A percentile compares a stretch with the other conserved stretches of the same genome.
Conservation (phyloP, 2,888 invertebrate genomes). For the Pegoplata infirma region DNA sequence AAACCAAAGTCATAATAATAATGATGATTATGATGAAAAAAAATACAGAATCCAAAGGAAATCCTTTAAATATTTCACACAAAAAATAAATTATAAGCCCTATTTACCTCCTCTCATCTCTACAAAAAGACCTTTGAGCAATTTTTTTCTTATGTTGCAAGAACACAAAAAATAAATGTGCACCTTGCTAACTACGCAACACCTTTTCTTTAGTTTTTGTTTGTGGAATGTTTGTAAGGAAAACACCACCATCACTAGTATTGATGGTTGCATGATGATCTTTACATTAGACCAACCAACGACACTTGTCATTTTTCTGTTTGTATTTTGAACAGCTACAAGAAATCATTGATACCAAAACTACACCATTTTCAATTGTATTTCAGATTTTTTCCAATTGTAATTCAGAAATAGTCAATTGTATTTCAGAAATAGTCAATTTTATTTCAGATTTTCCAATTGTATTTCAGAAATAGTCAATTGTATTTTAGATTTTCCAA, state of each 20-base stretch:
- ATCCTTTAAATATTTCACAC: slow-evolving; percentile 51
- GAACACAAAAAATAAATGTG: slow-evolving; percentile 29
- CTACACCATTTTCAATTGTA: too few species aligned
- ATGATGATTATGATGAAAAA: too few species aligned
- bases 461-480: too few species aligned
- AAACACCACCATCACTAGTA: too few species aligned
- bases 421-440: too few species aligned
- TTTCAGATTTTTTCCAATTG: too few species aligned
- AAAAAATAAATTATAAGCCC: slow-evolving; percentile 5
- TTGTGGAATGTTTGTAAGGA: slow-evolving; percentile 27
- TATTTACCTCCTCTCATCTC: background rate
- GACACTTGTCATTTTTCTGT: slow-evolving; percentile 47
- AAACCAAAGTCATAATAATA: background rate
- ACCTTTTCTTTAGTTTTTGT: slow-evolving; percentile 33
- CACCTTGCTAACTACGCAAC: slow-evolving; percentile 55
- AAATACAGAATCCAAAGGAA: slow-evolving; percentile 30
- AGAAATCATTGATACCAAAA: background rate
- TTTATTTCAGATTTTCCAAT: too few species aligned
- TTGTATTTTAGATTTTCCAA: too few species aligned
- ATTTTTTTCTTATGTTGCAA: slow-evolving; percentile 2
- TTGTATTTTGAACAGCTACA: background rate
- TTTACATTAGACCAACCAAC: slow-evolving; percentile 53
- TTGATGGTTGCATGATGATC: slow-evolving; percentile 53
- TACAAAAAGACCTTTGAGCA: slow-evolving; percentile 2
- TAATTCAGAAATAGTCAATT: too few species aligned